Base-by-base conservation (phyloP, 2,888 invertebrate genomes). In the Dolichopus griseipennis region DNA sequence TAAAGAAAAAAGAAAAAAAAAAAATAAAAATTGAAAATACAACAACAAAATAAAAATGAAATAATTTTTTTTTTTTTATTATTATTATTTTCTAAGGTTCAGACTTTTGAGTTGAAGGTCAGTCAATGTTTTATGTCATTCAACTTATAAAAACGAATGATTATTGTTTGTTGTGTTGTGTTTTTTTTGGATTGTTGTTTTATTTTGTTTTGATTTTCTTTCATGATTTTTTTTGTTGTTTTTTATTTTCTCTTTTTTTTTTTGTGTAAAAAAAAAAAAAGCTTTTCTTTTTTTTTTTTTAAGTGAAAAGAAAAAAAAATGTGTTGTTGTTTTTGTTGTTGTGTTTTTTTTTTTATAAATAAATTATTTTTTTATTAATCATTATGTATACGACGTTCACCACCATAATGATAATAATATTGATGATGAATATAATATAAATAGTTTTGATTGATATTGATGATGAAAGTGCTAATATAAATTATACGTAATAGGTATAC, bases 91-190 rank as follows among this genome's bases (percentile, higher is more conserved):
- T 74, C 77, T 77, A 78, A 78, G 78, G 79, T 79, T 79, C 79
- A 79, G 79, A 78, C 78, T 74, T 75, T 76, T 52, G 78, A 79
- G 79, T 79, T 79, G 81, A 79, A 79, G 79, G 79, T 79, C 81
- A 79, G 79, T 78, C 75, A 78, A 78, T 79, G 78, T 79, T 80
- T 80, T 80, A 79, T 80, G 79, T 79, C 79, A 79, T 79, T 79
- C 81, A 79, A 79, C 79, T 79, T 80, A 78, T 75, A 18, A 52
- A 52, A 52, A 52, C 52, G 52, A 52, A 52, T 52, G 52, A 52
- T 52, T 52, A 7, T 52, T 52, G 18, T 52, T 52, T 18, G 52
- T 52, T 52, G 15, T 52, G 52, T 52, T 52, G 52, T 52, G 52
- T 52, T 12, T 52, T 37, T 52, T 12, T 52, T 37, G 37, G 37